Evolutionary conservation across 2,797 vertebrate genomes (phyloP).

Genomic region (Ispidina lecontei): DNA sequence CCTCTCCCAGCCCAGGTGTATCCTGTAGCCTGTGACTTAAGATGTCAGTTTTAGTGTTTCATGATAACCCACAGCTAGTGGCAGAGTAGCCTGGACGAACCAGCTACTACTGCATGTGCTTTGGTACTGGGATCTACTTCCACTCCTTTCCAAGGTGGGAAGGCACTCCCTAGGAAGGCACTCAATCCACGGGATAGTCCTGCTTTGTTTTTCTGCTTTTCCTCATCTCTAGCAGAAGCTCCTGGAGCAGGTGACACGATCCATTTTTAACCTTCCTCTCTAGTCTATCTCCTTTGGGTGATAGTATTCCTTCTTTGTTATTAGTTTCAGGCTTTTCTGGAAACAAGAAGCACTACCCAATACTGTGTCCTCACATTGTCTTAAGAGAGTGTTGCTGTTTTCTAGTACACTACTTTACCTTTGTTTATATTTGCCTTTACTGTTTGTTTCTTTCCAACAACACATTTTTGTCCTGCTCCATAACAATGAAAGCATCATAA

Average conservation of each 20-base stretch:
- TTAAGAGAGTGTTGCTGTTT: not conserved
- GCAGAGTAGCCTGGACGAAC: not conserved
- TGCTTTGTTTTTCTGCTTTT: not conserved
- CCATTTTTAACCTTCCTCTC: not conserved
- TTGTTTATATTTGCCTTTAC: not conserved
- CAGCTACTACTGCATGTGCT: not conserved
- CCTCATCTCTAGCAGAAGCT: not conserved
- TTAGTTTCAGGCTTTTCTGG: not conserved
- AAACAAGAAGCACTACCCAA: not conserved
- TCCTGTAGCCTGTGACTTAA: not conserved
- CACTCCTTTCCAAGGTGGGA: not conserved
- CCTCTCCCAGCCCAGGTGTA: not conserved
- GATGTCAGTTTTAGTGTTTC: not conserved
- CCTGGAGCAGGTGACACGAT: rapidly evolving
- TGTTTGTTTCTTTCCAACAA: not conserved
- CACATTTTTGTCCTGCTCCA: not conserved
- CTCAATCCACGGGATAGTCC: not conserved
- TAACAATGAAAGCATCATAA: not conserved
- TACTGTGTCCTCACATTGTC: not conserved
- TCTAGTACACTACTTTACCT: not conserved
- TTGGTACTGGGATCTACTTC: not conserved
- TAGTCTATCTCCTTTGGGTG: not conserved
- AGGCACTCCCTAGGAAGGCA: not conserved
- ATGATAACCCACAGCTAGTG: not conserved
- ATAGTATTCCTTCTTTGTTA: not conserved